Conservation (phyloP, 1,140 invertebrate genomes). For the Chrysopa pallens region DNA sequence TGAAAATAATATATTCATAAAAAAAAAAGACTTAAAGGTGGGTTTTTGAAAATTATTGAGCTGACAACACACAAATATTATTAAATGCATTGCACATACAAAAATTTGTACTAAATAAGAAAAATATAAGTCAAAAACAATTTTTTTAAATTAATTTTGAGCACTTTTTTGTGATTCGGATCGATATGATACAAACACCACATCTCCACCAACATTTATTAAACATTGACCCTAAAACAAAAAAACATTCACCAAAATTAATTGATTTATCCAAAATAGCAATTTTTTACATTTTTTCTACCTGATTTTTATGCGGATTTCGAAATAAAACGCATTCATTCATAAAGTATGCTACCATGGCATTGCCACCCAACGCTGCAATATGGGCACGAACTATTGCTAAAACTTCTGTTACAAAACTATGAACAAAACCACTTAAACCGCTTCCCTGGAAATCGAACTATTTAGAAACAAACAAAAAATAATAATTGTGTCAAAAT, state of each 20-base stretch:
- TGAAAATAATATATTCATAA: too few relatives aligned
- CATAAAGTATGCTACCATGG: slow-evolving; percentile 85
- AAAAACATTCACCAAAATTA: slow-evolving; percentile 3
- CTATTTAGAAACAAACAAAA: slow-evolving; percentile 5
- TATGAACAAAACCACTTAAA: slow-evolving; percentile 82
- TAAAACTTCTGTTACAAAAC: slow-evolving; percentile 77
- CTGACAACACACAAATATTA: too few relatives aligned
- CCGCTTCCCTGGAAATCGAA: slow-evolving; percentile 48
- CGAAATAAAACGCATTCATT: slow-evolving; percentile 76
- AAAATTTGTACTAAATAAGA: too few relatives aligned
- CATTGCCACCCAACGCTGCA: slow-evolving; percentile 85
- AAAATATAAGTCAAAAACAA: too few relatives aligned
- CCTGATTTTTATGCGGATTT: slow-evolving; percentile 93
- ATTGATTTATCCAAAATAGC: neutral
- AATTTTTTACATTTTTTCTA: too few relatives aligned
- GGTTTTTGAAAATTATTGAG: too few relatives aligned
- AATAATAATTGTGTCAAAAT: too few relatives aligned
- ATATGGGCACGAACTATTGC: slow-evolving; percentile 86
- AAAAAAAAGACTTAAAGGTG: too few relatives aligned
- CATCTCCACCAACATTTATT: slow-evolving; percentile 88
- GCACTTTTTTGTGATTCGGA: too few relatives aligned
- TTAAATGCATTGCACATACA: too few relatives aligned
- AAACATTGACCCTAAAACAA: slow-evolving; percentile 77
- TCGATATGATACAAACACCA: slow-evolving; percentile 46
- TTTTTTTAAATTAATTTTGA: too few relatives aligned